A percentile compares a stretch with the other conserved stretches of the same genome.
Conservation (phyloP, 2,888 invertebrate genomes). For the Megastigmus dorsalis region DNA sequence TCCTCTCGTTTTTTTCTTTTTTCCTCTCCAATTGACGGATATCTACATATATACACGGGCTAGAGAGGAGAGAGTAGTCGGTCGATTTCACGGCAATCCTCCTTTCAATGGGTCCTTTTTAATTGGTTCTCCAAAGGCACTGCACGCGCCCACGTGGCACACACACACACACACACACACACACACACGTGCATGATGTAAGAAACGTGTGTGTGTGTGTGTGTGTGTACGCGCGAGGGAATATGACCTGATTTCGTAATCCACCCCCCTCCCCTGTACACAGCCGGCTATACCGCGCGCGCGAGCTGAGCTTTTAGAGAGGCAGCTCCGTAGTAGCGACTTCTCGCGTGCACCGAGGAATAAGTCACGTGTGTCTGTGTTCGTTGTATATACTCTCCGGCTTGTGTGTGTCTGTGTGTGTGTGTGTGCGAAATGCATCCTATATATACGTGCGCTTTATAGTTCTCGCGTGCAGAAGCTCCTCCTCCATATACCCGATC, state of each 20-base stretch:
- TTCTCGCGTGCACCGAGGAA: too few relatives aligned
- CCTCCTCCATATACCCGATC: too few relatives aligned
- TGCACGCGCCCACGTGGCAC: background rate
- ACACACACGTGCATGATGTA: background rate
- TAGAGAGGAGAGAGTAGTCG: background rate
- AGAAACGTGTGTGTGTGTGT: background rate
- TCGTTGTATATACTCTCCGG: too few relatives aligned
- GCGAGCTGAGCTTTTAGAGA: too few relatives aligned
- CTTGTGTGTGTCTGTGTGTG: too few relatives aligned
- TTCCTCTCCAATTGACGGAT: background rate
- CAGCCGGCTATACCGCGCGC: too few relatives aligned
- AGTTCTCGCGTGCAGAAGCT: too few relatives aligned
- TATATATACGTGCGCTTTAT: too few relatives aligned
- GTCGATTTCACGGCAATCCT: constrained; percentile 24
- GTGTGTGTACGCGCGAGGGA: background rate
- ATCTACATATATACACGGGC: background rate
- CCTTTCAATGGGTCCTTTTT: constrained; percentile 16
- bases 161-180: background rate
- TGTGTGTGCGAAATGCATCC: too few relatives aligned
- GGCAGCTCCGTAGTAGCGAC: too few relatives aligned
- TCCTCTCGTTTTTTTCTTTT: constrained; percentile 2
- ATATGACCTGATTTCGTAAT: constrained; percentile 22
- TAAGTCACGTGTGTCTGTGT: too few relatives aligned
- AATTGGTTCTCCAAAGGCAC: constrained; percentile 21
- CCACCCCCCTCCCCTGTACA: too few relatives aligned